Conservation (phyloP, 2,797 vertebrate species). For the Okamejei kenojei region DNA sequence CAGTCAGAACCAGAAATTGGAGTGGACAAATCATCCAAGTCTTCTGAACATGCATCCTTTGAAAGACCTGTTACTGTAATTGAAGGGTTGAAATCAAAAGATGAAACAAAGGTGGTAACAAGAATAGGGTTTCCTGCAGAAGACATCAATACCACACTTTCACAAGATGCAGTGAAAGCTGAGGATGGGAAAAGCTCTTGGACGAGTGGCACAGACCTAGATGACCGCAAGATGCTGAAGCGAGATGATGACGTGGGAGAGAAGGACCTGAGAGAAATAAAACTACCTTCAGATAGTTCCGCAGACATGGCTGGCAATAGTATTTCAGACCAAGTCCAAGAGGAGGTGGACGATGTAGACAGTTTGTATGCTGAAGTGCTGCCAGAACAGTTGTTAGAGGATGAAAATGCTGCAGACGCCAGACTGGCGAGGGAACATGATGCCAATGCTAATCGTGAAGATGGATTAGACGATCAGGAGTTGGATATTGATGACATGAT, state of each 20-base stretch:
- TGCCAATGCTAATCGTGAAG: neutral
- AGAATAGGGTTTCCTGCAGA: neutral
- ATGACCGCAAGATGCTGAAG: too few species aligned
- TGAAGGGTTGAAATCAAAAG: constrained; percentile 38
- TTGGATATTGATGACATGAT: neutral
- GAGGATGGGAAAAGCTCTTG: neutral
- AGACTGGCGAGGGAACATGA: constrained; percentile 44
- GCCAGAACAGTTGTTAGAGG: constrained; percentile 75
- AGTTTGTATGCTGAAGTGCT: constrained; percentile 53
- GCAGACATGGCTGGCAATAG: neutral
- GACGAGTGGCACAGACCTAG: neutral
- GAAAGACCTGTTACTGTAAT: neutral
- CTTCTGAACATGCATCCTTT: constrained; percentile 39
- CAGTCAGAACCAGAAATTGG: constrained; percentile 31
- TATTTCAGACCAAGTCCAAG: neutral
- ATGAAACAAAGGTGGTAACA: neutral
- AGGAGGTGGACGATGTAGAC: constrained; percentile 42
- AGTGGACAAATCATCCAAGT: neutral
- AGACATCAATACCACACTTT: neutral
- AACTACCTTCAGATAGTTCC: constrained; percentile 36
- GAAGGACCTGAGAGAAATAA: constrained; percentile 40
- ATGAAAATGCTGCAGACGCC: constrained; percentile 77
- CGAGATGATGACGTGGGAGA: constrained; percentile 38
- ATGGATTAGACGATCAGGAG: neutral
- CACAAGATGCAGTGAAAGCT: neutral